phyloP scores from a whole-genome alignment of 2,888 invertebrate species.

The Lepidocyrtinus sp. region DNA sequence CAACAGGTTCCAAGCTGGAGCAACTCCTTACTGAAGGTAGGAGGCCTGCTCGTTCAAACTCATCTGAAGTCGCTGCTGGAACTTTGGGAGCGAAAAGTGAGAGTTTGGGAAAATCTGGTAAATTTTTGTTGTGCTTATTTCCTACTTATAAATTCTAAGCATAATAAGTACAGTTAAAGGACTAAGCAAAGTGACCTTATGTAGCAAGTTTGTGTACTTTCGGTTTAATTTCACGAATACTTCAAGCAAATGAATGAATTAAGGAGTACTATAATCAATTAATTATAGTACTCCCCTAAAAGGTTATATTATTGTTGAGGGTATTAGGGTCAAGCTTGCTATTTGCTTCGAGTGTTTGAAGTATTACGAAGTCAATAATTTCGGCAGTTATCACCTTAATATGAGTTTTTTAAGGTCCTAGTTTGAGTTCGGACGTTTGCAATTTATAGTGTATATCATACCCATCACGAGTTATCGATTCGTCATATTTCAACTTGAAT shows the following conservation, averaged over 20 bases:
- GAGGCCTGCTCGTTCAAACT: neutral
- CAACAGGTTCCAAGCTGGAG: constrained; percentile 45
- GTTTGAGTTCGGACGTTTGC: too few species aligned
- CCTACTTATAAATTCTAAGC: neutral
- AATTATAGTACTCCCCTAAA: too few species aligned
- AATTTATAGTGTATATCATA: too few species aligned
- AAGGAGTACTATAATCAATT: too few species aligned
- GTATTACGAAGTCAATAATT: too few species aligned
- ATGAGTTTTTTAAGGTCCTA: too few species aligned
- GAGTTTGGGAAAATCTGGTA: neutral
- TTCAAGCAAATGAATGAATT: too few species aligned
- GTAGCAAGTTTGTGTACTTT: neutral
- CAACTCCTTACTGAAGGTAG: constrained; percentile 38
- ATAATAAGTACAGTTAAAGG: neutral
- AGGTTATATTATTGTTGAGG: too few species aligned
- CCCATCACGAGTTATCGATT: too few species aligned
- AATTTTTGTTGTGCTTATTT: neutral
- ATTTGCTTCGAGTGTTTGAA: too few species aligned
- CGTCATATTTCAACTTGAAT: neutral
- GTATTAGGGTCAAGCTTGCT: too few species aligned
- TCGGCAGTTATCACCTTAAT: too few species aligned
- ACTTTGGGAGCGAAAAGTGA: neutral
- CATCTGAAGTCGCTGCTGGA: neutral
- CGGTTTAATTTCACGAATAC: neutral
- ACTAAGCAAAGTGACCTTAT: neutral